These are phyloP conservation scores for Clytia hemisphaerica DNA, from an alignment of 30 jellyfish, hydroid and myxozoan genomes.

Conservation along the genomic window DNA sequence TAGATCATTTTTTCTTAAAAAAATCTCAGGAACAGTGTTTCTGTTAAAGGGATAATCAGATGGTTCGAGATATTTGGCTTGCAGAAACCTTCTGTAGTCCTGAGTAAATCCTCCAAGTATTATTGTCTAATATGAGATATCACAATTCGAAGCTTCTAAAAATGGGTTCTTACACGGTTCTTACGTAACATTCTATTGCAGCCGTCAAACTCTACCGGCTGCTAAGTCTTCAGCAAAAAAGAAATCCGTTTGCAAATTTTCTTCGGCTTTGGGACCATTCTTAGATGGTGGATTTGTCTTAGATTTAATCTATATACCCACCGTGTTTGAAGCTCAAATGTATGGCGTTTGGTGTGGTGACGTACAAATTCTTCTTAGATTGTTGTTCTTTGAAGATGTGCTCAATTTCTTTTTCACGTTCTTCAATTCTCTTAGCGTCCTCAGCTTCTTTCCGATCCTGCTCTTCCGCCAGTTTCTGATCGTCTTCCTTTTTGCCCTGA, in stretches of 20 bases:
- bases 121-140: too few relatives aligned
- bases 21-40: too few relatives aligned
- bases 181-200: too few relatives aligned
- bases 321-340: slow-evolving; percentile 44
- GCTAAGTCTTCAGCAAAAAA: background rate
- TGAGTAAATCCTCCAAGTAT: too few relatives aligned
- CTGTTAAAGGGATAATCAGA: too few relatives aligned
- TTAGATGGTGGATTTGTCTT: background rate
- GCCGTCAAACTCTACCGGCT: slow-evolving; percentile 12
- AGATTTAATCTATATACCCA: slow-evolving; percentile 16
- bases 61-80: too few relatives aligned
- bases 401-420: slow-evolving; percentile 34
- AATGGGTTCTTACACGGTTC: too few relatives aligned
- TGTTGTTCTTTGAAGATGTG: slow-evolving; percentile 15
- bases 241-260: too few relatives aligned
- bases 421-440: slow-evolving; percentile 44
- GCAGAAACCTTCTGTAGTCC: too few relatives aligned
- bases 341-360: slow-evolving; percentile 75
- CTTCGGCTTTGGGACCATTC: too few relatives aligned
- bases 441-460: slow-evolving; percentile 44
- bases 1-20: too few relatives aligned
- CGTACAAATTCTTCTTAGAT: slow-evolving; percentile 28
- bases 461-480: slow-evolving; percentile 6
- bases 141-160: too few relatives aligned
- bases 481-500: slow-evolving; percentile 11